Evolutionary conservation across 2,113 vertebrate genomes (phyloP).

Genomic region (Rhombomys opimus): DNA sequence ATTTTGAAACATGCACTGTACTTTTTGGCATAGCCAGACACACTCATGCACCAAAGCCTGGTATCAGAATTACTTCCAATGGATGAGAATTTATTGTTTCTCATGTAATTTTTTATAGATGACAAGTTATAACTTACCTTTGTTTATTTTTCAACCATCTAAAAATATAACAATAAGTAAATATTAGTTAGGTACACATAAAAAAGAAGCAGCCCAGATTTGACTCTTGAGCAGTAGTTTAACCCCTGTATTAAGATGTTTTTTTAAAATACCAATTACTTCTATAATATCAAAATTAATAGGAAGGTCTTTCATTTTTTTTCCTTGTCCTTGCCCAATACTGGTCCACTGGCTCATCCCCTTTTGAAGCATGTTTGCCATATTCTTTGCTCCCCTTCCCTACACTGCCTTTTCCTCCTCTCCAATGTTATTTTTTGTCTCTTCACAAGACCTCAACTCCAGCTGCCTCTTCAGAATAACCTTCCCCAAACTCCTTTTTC

Average conservation of each 20-base stretch:
- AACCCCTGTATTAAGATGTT: background rate
- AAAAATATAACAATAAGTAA: background rate
- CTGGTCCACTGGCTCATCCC: background rate
- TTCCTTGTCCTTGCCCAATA: background rate
- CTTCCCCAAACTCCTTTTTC: background rate
- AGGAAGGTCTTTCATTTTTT: background rate
- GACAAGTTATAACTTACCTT: background rate
- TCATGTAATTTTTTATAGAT: background rate
- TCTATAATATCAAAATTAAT: background rate
- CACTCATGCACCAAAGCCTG: background rate
- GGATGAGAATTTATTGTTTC: background rate
- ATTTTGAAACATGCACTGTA: slow-evolving; percentile 3
- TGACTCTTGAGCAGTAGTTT: background rate
- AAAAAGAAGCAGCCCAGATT: background rate
- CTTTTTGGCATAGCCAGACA: background rate
- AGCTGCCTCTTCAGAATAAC: background rate
- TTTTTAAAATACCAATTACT: background rate
- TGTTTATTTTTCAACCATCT: background rate
- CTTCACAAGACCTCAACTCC: background rate
- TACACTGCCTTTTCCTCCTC: background rate
- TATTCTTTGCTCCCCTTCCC: background rate
- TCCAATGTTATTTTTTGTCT: background rate
- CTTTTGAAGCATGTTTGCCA: background rate
- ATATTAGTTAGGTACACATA: background rate
- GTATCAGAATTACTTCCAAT: background rate